Percentiles rank a stretch among this genome's conserved stretches.
Conservation (phyloP, 2,797 vertebrate genomes). For the Remorina albescens region DNA sequence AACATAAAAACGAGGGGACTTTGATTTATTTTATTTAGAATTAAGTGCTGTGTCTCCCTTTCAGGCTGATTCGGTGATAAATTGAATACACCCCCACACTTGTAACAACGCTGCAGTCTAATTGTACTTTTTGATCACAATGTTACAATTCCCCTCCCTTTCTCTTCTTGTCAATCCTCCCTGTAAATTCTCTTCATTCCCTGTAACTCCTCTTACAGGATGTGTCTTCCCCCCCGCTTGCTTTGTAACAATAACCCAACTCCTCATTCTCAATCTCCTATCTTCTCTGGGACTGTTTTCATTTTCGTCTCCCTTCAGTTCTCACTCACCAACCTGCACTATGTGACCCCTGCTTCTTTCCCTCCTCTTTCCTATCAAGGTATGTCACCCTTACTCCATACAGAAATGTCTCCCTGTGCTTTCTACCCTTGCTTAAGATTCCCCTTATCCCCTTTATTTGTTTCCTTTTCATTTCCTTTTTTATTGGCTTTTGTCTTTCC, state of each 20-base stretch:
- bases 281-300: slow-evolving; percentile 50
- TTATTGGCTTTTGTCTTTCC: slow-evolving; percentile 33
- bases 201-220: slow-evolving; percentile 18
- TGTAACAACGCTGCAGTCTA: slow-evolving; percentile 42
- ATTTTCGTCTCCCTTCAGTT: slow-evolving; percentile 19
- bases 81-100: slow-evolving; percentile 31
- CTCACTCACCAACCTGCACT: slow-evolving; percentile 24
- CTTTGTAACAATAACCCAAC: slow-evolving; percentile 54
- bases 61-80: slow-evolving; percentile 41
- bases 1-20: slow-evolving; percentile 15
- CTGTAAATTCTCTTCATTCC: slow-evolving; percentile 12
- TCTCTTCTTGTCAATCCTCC: slow-evolving; percentile 21
- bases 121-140: slow-evolving; percentile 34
- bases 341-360: slow-evolving; percentile 5
- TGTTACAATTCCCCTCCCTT: neutral
- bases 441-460: slow-evolving; percentile 23
- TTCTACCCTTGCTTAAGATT: slow-evolving; percentile 23
- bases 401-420: slow-evolving; percentile 40
- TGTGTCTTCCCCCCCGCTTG: slow-evolving; percentile 26
- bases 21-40: slow-evolving; percentile 34
- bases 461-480: slow-evolving; percentile 19
- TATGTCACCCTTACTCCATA: slow-evolving; percentile 36
- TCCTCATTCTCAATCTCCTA: slow-evolving; percentile 43
- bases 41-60: slow-evolving; percentile 31
- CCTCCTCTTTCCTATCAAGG: slow-evolving; percentile 29